These are phyloP conservation scores for Lota lota DNA, from an alignment of 2,113 vertebrate species.

Conservation along the genomic window DNA sequence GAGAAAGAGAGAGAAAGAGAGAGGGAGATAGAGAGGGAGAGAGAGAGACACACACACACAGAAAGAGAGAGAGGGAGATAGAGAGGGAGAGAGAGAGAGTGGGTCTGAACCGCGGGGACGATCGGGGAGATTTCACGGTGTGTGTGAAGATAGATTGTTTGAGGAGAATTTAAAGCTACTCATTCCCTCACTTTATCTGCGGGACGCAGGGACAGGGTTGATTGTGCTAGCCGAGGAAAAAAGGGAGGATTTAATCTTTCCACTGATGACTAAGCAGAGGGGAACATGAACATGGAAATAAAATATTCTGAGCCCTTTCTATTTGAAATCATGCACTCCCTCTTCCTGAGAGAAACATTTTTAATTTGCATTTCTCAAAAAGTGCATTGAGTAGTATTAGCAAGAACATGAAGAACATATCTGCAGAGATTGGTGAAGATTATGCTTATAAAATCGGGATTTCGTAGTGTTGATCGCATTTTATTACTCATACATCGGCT, in stretches of 20 bases:
- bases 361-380: too few species aligned
- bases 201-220: conserved; percentile 35
- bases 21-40: conserved; percentile 16
- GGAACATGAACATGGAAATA: conserved; percentile 16
- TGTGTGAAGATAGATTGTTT: conserved; percentile 10
- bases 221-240: conserved; percentile 17
- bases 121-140: conserved; percentile 47
- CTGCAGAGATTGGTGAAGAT: too few species aligned
- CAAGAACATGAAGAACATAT: too few species aligned
- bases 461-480: too few species aligned
- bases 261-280: conserved; percentile 49
- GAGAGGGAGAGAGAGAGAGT: conserved; percentile 12
- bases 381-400: too few species aligned
- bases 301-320: neutral
- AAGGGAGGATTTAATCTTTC: conserved; percentile 50
- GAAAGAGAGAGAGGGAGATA: conserved; percentile 12
- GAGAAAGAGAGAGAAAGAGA: conserved; percentile 6
- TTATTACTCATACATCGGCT: too few species aligned
- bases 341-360: neutral
- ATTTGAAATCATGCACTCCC: neutral
- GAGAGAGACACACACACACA: conserved; percentile 10
- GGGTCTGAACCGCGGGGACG: too few species aligned
- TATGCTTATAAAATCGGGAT: too few species aligned
- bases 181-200: conserved; percentile 52
- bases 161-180: conserved; percentile 37